A percentile compares a stretch with the other conserved stretches of the same genome.
Evolutionary conservation across 2,888 invertebrate genomes (phyloP).

Genomic region (Acronicta psi): DNA sequence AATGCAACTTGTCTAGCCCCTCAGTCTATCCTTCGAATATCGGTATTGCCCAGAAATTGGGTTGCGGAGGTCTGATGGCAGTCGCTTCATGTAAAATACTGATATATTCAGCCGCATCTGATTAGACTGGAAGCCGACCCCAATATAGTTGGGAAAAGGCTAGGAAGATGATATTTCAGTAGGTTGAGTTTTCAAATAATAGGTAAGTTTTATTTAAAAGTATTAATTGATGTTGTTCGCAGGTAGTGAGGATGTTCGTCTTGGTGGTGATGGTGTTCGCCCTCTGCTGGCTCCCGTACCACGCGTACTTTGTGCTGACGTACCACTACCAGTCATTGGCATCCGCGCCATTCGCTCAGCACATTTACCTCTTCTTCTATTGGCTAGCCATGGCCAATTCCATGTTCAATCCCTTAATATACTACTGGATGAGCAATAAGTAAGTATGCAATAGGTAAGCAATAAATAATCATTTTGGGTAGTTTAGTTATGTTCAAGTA

Average conservation of each 20-base stretch:
- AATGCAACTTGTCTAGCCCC: too few relatives aligned
- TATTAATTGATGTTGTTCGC: slow-evolving; percentile 48
- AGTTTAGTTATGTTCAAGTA: not conserved
- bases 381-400: slow-evolving; percentile 98
- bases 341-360: slow-evolving; percentile 92
- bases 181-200: too few relatives aligned
- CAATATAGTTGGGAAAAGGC: too few relatives aligned
- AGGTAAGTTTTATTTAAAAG: not conserved
- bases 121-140: too few relatives aligned
- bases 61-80: too few relatives aligned
- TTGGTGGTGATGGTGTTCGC: slow-evolving; percentile 95
- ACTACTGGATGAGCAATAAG: slow-evolving; percentile 97
- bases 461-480: not conserved
- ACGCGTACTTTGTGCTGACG: slow-evolving; percentile 94
- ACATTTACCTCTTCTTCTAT: slow-evolving; percentile 95
- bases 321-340: slow-evolving; percentile 90
- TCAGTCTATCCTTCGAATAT: too few relatives aligned
- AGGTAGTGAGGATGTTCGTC: slow-evolving; percentile 97
- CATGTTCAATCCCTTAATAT: slow-evolving; percentile 97
- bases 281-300: slow-evolving; percentile 96
- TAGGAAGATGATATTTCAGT: too few relatives aligned
- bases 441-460: too few relatives aligned
- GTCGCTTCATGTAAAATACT: too few relatives aligned
- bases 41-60: too few relatives aligned
- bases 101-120: too few relatives aligned